Base-by-base conservation (phyloP, 2,888 invertebrate genomes). In the Eupithecia centaureata region DNA sequence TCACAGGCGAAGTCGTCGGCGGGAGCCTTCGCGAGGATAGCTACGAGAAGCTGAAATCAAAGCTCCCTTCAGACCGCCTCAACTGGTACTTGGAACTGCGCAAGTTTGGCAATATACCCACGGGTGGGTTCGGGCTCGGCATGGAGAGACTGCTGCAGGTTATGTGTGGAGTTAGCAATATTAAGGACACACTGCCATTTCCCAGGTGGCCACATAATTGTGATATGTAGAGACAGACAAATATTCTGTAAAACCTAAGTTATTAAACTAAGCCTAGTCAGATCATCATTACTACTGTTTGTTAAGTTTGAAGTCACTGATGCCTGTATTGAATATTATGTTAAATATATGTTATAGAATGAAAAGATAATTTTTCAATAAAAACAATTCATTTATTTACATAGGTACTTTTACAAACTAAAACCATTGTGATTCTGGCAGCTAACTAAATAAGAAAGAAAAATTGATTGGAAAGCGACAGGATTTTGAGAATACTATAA, bases 41-140 rank as follows among this genome's bases (percentile, higher is more conserved):
- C 88, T 95, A 95, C 71, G 91, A 94, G 0, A 93, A 92, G 63
- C 91, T 98, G 28, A 92, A 94, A 76, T 73, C 84, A 1, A 95
- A 95, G 83, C 84, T 97, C 54, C 95, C 96, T 0, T 88, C 94
- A 15, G 91, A 93, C 0, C 85, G 85, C 13, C 86, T 97, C 13
- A 89, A 95, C 68, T 98, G 99, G 99, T 99, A 99, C 86, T 91
- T 98, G 64, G 97, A 99, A 59, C 87, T 99, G 64, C 93, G 99
- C 67, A 96, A 96, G 87, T 98, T 95, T 88, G 99, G 99, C 0
- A 96, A 97, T 68, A 95, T 97, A 38, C 96, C 98, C 0, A 98
- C 98, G 12, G 99, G 96, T 22, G 99, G 99, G 0, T 99, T 97
- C 90, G 99, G 99, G 7, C 93, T 99, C 80, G 99, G 99, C 0